These are phyloP conservation scores for Microplitis demolitor DNA, from an alignment of 1,140 invertebrate species.

Conservation along the genomic window DNA sequence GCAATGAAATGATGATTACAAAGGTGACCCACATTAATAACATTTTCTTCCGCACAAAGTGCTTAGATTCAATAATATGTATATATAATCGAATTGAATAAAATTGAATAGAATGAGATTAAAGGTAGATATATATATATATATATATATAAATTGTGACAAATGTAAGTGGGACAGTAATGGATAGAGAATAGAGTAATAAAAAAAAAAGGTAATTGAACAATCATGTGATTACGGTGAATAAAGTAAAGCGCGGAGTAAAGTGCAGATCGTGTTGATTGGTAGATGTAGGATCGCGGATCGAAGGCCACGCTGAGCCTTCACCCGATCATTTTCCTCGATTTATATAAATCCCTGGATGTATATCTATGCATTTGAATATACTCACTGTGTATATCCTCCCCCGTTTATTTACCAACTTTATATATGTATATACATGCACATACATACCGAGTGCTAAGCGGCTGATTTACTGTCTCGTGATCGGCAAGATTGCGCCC, in stretches of 20 bases:
- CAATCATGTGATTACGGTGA: not conserved
- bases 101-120: not conserved
- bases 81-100: not conserved
- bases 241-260: no score
- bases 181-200: conserved; percentile 12
- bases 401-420: conserved; percentile 23
- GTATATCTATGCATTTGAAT: not conserved
- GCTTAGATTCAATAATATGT: not conserved
- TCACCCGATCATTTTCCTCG: conserved; percentile 15
- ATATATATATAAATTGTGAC: no score
- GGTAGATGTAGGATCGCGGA: not conserved
- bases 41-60: conserved; percentile 16
- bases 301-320: conserved; percentile 18
- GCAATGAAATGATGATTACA: conserved; percentile 24
- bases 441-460: no score
- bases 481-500: conserved; percentile 5
- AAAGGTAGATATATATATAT: no score
- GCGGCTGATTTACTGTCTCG: conserved; percentile 21
- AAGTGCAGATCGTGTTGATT: no score
- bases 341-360: conserved; percentile 19
- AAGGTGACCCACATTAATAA: conserved; percentile 22
- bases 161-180: no score
- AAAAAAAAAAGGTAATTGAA: conserved; percentile 10
- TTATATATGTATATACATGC: no score
- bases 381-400: not conserved